A percentile compares a stretch with the other conserved stretches of the same genome.
phyloP scores from a whole-genome alignment of 1,140 invertebrate genomes.

The Saccostrea glomerata region DNA sequence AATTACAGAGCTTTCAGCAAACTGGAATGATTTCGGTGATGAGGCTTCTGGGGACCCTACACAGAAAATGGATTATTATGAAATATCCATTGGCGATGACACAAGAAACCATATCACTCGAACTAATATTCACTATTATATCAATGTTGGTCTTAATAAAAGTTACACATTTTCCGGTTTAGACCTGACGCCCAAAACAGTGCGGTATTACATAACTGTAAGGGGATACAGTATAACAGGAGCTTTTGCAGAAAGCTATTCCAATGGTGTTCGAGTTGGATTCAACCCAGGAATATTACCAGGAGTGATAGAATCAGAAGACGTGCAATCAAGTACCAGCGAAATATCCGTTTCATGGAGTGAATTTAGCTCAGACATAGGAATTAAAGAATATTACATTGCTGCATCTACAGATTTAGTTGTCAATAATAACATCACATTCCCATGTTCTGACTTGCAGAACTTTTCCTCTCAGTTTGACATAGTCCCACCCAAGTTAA shows the following conservation, averaged over 20 bases:
- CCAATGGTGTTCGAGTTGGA: conserved; percentile 64
- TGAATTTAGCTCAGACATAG: conserved; percentile 61
- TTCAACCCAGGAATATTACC: conserved; percentile 51
- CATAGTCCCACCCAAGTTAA: not conserved
- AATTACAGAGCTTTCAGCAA: conserved; percentile 54
- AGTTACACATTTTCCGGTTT: conserved; percentile 55
- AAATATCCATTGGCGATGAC: conserved; percentile 41
- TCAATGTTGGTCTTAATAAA: conserved; percentile 60
- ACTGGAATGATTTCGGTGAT: conserved; percentile 63
- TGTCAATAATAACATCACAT: conserved; percentile 12
- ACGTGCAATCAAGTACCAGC: conserved; percentile 44
- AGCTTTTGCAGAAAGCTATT: conserved; percentile 57
- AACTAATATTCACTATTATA: conserved; percentile 58
- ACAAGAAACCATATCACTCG: conserved; percentile 45
- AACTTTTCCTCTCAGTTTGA: conserved; percentile 47
- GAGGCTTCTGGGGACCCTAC: conserved; percentile 50
- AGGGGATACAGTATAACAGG: conserved; percentile 62
- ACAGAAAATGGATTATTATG: not conserved
- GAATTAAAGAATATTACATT: conserved; percentile 53
- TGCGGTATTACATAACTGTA: conserved; percentile 62
- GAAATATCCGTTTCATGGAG: conserved; percentile 50
- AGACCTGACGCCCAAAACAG: conserved; percentile 51
- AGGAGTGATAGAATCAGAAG: conserved; percentile 46
- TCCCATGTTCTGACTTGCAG: not conserved
- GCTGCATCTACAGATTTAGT: conserved; percentile 41